Conservation (phyloP, 37 sponge, comb jelly and placozoan genomes). For the Dysidea cf. avara region DNA sequence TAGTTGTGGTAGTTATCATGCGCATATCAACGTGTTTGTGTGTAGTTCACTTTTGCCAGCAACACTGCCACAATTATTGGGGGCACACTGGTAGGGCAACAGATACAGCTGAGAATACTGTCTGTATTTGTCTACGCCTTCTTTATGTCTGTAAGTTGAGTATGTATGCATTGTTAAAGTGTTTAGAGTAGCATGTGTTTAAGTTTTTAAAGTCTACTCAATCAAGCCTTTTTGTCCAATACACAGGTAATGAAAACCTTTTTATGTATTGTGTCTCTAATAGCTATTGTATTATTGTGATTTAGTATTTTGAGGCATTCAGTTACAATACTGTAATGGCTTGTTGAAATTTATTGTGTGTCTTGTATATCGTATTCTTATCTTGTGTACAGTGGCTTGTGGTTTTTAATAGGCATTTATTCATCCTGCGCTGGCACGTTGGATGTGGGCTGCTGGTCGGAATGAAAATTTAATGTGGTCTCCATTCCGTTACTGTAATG, state of each 20-base stretch:
- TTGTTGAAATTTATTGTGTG: too few species aligned
- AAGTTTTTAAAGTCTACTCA: too few species aligned
- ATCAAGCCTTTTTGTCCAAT: too few species aligned
- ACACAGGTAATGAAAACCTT: too few species aligned
- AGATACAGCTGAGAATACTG: conserved; percentile 56
- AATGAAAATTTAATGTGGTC: conserved; percentile 34
- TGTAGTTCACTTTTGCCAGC: conserved; percentile 85
- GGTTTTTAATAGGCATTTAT: conserved; percentile 52
- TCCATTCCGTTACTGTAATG: conserved; percentile 71
- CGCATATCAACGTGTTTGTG: background rate
- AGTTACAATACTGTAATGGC: too few species aligned
- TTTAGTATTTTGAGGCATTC: too few species aligned
- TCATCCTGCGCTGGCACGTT: conserved; percentile 68
- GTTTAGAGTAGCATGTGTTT: too few species aligned
- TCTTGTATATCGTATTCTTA: too few species aligned
- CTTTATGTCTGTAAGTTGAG: conserved; percentile 58
- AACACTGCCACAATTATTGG: conserved; percentile 88
- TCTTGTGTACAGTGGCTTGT: background rate
- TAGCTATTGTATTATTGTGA: too few species aligned
- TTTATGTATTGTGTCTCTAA: too few species aligned
- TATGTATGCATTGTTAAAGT: background rate
- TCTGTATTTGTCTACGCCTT: conserved; percentile 71
- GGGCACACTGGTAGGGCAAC: conserved; percentile 70
- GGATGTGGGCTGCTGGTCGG: conserved; percentile 52
- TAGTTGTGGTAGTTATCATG: conserved; percentile 10